These are phyloP conservation scores for Pseudois nayaur DNA, from an alignment of 2,113 vertebrate species.

Conservation along the genomic window DNA sequence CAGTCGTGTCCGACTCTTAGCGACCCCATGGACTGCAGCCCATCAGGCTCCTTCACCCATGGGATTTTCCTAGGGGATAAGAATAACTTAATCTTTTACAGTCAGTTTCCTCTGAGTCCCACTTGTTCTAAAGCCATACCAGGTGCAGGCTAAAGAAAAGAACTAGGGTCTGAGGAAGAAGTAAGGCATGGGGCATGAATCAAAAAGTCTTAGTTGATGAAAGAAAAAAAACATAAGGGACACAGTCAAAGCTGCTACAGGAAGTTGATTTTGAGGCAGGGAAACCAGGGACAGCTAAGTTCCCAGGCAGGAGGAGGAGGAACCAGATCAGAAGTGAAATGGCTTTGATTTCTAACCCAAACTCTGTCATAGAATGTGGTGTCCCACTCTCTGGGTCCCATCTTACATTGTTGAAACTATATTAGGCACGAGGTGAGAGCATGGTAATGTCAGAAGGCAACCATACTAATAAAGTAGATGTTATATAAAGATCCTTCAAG, in stretches of 20 bases:
- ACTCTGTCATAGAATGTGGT: neutral
- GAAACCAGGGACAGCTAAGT: neutral
- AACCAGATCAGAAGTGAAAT: neutral
- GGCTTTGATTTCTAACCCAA: neutral
- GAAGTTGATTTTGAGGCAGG: neutral
- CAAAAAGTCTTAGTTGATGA: too few relatives aligned
- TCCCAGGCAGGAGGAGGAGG: neutral
- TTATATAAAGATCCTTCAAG: neutral
- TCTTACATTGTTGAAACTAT: neutral
- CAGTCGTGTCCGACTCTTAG: too few relatives aligned
- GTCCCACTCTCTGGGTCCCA: neutral
- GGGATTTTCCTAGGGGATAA: neutral
- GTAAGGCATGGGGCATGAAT: fast-evolving
- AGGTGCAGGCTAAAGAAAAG: neutral
- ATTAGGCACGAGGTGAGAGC: neutral
- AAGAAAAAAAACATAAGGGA: neutral
- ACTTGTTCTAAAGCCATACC: neutral
- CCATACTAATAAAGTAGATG: neutral
- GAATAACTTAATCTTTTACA: fast-evolving
- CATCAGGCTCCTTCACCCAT: too few relatives aligned
- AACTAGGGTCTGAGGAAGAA: neutral
- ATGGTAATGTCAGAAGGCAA: neutral
- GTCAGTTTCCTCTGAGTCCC: neutral
- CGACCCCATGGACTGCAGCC: too few relatives aligned
- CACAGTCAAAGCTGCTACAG: neutral